Percentiles rank a stretch among this genome's conserved stretches.
Evolutionary conservation across 2,113 vertebrate genomes (phyloP).

Genomic region (Carassius auratus): DNA sequence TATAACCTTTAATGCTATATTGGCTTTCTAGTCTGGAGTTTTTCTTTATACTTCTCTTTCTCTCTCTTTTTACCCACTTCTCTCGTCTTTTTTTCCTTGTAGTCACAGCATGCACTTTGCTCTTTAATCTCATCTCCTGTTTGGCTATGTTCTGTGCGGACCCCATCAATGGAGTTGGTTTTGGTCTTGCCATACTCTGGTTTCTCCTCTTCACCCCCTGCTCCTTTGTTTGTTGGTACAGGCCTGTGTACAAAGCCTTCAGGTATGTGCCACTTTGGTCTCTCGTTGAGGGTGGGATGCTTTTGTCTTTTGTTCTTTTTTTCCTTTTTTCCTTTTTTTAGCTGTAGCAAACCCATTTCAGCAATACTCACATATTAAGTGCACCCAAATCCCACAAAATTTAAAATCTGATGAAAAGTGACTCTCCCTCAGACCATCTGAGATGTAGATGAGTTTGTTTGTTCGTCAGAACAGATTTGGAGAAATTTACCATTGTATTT

Average conservation of each 20-base stretch:
- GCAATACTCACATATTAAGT: no score
- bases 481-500: not conserved
- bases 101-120: slow-evolving; percentile 82
- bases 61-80: not conserved
- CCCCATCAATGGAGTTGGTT: slow-evolving; percentile 71
- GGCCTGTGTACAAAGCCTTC: slow-evolving; percentile 96
- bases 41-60: not conserved
- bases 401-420: no score
- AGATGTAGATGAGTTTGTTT: not conserved
- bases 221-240: slow-evolving; percentile 95
- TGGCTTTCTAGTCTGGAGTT: not conserved
- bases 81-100: not conserved
- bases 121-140: slow-evolving; percentile 88
- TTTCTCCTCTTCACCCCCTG: slow-evolving; percentile 90
- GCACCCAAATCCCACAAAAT: no score
- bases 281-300: not conserved
- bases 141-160: slow-evolving; percentile 87
- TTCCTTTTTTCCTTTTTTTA: no score
- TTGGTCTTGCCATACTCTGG: slow-evolving; percentile 95
- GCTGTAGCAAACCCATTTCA: no score
- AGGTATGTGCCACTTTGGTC: slow-evolving; percentile 72
- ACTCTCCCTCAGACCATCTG: no score
- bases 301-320: no score
- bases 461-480: not conserved
- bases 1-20: no score